A percentile compares a stretch with the other conserved stretches of the same genome.
Evolutionary conservation across 2,888 invertebrate genomes (phyloP).

Genomic region (Notodromas monacha): DNA sequence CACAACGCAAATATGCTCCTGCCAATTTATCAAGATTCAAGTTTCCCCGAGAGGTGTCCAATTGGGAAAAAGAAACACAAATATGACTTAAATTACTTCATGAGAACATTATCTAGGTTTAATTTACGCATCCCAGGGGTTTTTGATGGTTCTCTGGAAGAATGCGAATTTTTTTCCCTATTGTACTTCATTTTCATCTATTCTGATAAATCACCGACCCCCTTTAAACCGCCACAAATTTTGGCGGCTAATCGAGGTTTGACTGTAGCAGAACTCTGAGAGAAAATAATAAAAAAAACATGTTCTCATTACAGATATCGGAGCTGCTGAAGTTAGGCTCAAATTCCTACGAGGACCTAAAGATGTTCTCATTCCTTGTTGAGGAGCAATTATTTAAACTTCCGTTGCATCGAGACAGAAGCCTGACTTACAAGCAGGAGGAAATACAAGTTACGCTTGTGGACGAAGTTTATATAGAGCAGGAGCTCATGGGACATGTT

Average conservation of each 20-base stretch:
- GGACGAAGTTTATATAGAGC: conserved; percentile 68
- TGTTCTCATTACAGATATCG: conserved; percentile 27
- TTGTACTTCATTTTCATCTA: background rate
- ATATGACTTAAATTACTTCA: too few species aligned
- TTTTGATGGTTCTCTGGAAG: background rate
- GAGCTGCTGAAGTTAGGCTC: conserved; percentile 86
- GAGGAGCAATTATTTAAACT: conserved; percentile 72
- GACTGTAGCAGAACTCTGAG: too few species aligned
- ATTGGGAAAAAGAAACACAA: too few species aligned
- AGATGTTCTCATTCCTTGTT: conserved; percentile 56
- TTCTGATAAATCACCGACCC: background rate
- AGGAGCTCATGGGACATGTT: conserved; percentile 16
- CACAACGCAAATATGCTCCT: too few species aligned
- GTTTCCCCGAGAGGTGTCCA: too few species aligned
- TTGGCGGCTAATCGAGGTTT: too few species aligned
- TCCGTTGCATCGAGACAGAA: conserved; percentile 50
- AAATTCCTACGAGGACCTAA: conserved; percentile 53
- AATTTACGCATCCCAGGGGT: too few species aligned
- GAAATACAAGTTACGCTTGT: conserved; percentile 74
- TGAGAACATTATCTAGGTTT: too few species aligned
- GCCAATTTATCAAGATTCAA: too few species aligned
- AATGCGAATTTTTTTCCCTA: background rate
- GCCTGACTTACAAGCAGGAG: conserved; percentile 72
- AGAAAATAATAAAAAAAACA: too few species aligned
- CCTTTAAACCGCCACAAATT: background rate